A percentile compares a stretch with the other conserved stretches of the same genome.
phyloP scores from a whole-genome alignment of 1,140 invertebrate genomes.

The Gryllus bimaculatus region DNA sequence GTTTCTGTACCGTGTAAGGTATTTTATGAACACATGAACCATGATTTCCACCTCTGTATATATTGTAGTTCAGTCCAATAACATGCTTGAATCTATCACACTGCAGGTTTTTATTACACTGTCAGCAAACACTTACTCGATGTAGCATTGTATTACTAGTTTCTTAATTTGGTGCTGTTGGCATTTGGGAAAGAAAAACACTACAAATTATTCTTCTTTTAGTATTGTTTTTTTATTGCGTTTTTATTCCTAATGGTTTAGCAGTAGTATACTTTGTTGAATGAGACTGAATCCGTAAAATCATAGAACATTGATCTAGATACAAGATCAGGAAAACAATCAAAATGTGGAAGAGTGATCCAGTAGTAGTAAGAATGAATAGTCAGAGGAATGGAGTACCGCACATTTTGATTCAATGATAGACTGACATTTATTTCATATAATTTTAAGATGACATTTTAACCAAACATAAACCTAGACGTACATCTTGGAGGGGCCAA shows the following conservation, averaged over 20 bases:
- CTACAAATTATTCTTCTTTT: neutral
- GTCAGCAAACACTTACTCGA: slow-evolving; percentile 3
- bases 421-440: slow-evolving; percentile 5
- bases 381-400: neutral
- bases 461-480: neutral
- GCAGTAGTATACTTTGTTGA: neutral
- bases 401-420: slow-evolving; percentile 5
- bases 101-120: neutral
- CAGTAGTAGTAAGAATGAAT: neutral
- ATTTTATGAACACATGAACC: too few species aligned
- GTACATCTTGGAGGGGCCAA: neutral
- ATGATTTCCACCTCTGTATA: too few species aligned
- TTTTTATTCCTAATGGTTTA: neutral
- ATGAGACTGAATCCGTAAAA: neutral
- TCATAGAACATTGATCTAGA: slow-evolving; percentile 1
- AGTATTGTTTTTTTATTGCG: neutral
- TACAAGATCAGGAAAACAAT: neutral
- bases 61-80: neutral
- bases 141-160: slow-evolving; percentile 5
- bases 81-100: slow-evolving; percentile 4
- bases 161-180: neutral
- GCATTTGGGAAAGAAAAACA: neutral
- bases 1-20: neutral
- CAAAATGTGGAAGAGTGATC: neutral
- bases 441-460: slow-evolving; percentile 6